Base-by-base conservation (phyloP, 2,888 invertebrate species). In the Drosophila sordidula region DNA sequence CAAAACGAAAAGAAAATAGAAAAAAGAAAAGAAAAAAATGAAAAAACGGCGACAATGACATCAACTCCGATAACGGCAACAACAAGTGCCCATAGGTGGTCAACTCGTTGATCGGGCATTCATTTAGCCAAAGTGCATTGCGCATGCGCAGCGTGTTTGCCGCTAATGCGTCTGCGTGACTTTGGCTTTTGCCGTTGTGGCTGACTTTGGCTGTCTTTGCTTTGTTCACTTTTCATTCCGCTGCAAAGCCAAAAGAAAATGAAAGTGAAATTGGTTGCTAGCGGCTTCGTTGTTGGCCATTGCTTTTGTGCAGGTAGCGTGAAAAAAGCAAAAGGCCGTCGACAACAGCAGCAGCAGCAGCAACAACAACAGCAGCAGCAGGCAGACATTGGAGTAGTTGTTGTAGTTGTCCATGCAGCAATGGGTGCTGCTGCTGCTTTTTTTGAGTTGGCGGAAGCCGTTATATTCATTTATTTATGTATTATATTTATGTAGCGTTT, bases 231-330 rank as follows among this genome's bases (percentile, higher is more conserved):
- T 81, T 84, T 74, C 67, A 65, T 69, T 78, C 76, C 46, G 56
- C 65, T 69, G 71, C 70, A 69, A 70, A 85, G 70, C 62, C 80
- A 78, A 81, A 87, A 75, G 85, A 84, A 89, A 89, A 89, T 78
- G 89, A 89, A 89, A 89, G 89, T 90, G 89, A 90, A 89, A 90
- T 83, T 87, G 75, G 65, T 76, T 61, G 64, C 36, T 44, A 41
- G 39, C 11, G 55, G 51, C 46, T 44, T 65, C 46, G 66, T 11
- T 74, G 64, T 64, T 73, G 71, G 56, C 54, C 58, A 62, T 78
- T 76, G 80, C 75, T 79, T 79, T 83, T 84, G 86, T 88, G 80
- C 88, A 86, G 69, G 59, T 75, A 84, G 86, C 86, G 78, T 86
- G 79, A 81, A 83, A 29, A 70, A 77, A 67, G 54, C 58, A 70